These are phyloP conservation scores for Hydrolagus affinis DNA, from an alignment of 2,113 vertebrate genomes.

Conservation along the genomic window DNA sequence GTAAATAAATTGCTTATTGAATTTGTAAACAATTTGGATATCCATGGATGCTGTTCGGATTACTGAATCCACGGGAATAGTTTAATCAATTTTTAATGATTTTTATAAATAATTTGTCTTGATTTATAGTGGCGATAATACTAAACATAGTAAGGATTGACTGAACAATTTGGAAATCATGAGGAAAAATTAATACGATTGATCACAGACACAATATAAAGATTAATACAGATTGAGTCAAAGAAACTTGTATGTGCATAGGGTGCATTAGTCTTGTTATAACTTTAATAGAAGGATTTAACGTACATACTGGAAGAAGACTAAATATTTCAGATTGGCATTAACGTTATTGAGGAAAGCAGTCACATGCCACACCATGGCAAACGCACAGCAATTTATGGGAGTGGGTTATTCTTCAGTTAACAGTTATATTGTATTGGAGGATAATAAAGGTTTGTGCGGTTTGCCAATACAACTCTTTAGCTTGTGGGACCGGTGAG, in stretches of 20 bases:
- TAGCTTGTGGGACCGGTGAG: too few species aligned
- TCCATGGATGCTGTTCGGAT: neutral
- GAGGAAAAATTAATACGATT: constrained; percentile 4
- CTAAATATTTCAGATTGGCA: neutral
- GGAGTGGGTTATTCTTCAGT: neutral
- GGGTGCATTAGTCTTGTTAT: neutral
- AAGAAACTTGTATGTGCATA: neutral
- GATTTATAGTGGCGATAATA: neutral
- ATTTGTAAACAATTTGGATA: neutral
- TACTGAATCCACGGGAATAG: neutral
- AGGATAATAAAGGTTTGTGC: neutral
- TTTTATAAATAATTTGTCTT: neutral
- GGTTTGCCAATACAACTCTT: neutral
- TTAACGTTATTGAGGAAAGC: neutral
- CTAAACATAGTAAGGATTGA: constrained; percentile 1
- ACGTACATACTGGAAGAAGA: too few species aligned
- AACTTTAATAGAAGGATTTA: neutral
- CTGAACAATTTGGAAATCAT: neutral
- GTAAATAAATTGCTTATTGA: neutral
- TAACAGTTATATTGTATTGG: neutral
- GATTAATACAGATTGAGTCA: constrained; percentile 7
- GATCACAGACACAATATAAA: neutral
- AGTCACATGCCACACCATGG: neutral
- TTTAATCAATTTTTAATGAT: neutral
- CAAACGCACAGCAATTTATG: neutral